phyloP scores from a whole-genome alignment of 1,140 invertebrate genomes.

The Zaprionus nigranus region DNA sequence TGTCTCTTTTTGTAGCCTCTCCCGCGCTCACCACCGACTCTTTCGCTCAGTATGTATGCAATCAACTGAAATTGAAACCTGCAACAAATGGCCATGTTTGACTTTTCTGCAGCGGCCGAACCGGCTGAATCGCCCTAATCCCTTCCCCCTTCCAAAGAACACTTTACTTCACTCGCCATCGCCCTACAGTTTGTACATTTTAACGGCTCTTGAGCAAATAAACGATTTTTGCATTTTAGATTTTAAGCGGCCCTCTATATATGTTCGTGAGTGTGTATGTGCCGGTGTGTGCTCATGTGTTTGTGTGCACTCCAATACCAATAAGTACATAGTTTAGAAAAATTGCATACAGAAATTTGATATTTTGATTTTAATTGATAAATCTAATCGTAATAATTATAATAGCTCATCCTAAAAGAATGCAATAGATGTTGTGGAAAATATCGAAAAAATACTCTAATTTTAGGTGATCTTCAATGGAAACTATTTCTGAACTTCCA shows the following conservation, averaged over 20 bases:
- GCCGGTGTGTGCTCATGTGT: conserved; percentile 1
- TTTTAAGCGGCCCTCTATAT: conserved; percentile 50
- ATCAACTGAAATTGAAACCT: conserved; percentile 80
- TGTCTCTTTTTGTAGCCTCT: background rate
- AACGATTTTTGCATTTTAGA: conserved; percentile 80
- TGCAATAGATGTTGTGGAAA: too few species aligned
- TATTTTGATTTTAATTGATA: too few species aligned
- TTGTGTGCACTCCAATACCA: conserved; percentile 16
- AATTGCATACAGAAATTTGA: conserved; percentile 43
- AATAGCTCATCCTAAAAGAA: too few species aligned
- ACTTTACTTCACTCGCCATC: conserved; percentile 25
- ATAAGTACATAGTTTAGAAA: conserved; percentile 49
- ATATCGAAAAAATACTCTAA: too few species aligned
- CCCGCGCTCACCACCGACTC: background rate
- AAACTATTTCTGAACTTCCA: too few species aligned
- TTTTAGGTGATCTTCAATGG: too few species aligned
- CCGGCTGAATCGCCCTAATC: conserved; percentile 17
- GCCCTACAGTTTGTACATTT: conserved; percentile 63
- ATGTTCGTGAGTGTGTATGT: conserved; percentile 41
- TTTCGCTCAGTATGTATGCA: conserved; percentile 53
- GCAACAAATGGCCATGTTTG: conserved; percentile 78
- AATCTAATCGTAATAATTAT: too few species aligned
- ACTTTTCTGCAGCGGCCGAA: conserved; percentile 69
- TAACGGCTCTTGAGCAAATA: conserved; percentile 79
- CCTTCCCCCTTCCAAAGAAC: conserved; percentile 2